Base-by-base conservation (phyloP, 1,140 invertebrate genomes). In the Hormaphis cornu region DNA sequence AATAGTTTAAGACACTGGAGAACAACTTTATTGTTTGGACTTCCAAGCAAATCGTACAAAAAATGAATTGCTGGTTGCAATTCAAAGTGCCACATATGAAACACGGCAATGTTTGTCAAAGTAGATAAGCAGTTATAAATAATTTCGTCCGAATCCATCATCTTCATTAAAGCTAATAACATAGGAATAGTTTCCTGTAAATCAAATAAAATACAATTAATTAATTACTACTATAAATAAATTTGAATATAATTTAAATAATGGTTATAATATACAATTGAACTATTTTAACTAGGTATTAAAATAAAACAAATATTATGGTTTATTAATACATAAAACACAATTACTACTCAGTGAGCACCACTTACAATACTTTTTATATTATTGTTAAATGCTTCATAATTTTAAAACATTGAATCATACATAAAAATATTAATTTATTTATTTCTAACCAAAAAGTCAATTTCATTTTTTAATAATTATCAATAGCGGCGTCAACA, bases 1-100 rank as follows among this genome's bases (percentile, higher is more conserved):
- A 87, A 78, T 28, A 87, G 75, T 73, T 83, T 82, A 0, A 85
- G 75, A 14, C 83, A 79, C 73, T 86, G 84, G 14, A 86, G 74
- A 72, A 81, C 78, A 33, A 81, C 73, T 44, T 78, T 75, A 28
- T 74, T 73, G 69, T 73, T 76, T 2, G 71, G 73, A 56, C 74
- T 75, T 70, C 81, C 80, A 7, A 82, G 73, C 14, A 82, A 74
- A 12, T 73, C 58, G 69, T 81, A 81, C 14, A 81, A 70, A 58
- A 74, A 75, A 70, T 80, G 78, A 14, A 82, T 72, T 18, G 76
- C 72, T 9, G 78, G 74, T 72, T 76, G 78, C 69, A 79, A 80
- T 70, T 80, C 77, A 69, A 77, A 76, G 73, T 82, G 81, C 79
- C 80, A 81, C 37, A 78, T 77, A 20, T 76, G 72, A 28, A 80